Conservation (phyloP, 2,797 vertebrate species). For the Sylvilagus floridanus region DNA sequence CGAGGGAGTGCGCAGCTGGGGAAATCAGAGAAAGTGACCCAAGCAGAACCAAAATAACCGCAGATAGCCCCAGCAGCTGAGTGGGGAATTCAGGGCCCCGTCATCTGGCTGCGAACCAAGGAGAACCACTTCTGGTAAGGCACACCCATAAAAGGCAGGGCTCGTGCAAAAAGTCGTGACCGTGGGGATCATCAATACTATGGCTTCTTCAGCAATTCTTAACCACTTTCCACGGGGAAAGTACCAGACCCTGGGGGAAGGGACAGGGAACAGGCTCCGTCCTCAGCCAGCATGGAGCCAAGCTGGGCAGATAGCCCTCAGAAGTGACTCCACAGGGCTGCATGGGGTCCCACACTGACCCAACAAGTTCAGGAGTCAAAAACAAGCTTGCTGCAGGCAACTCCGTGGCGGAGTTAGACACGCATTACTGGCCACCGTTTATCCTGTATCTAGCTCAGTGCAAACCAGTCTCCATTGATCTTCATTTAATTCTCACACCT, state of each 20-base stretch:
- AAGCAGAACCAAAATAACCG: background rate
- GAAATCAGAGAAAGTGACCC: background rate
- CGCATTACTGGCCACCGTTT: background rate
- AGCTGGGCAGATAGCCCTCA: background rate
- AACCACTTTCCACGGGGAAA: background rate
- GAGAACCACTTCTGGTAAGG: background rate
- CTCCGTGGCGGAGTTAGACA: background rate
- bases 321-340: background rate
- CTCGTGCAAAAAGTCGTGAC: background rate
- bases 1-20: background rate
- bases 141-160: background rate
- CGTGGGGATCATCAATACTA: fast-evolving
- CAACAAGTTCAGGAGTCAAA: background rate
- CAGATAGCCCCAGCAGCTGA: background rate
- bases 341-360: background rate
- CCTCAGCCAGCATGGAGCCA: background rate
- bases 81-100: background rate
- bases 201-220: background rate
- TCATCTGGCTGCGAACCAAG: background rate
- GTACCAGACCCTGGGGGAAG: too few relatives aligned
- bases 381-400: background rate
- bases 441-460: fast-evolving
- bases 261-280: background rate
- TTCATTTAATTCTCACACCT: background rate
- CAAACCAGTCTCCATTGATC: background rate